A percentile compares a stretch with the other conserved stretches of the same genome.
These are phyloP conservation scores for Belonocnema kinseyi DNA, from an alignment of 1,140 invertebrate genomes.

Conservation along the genomic window DNA sequence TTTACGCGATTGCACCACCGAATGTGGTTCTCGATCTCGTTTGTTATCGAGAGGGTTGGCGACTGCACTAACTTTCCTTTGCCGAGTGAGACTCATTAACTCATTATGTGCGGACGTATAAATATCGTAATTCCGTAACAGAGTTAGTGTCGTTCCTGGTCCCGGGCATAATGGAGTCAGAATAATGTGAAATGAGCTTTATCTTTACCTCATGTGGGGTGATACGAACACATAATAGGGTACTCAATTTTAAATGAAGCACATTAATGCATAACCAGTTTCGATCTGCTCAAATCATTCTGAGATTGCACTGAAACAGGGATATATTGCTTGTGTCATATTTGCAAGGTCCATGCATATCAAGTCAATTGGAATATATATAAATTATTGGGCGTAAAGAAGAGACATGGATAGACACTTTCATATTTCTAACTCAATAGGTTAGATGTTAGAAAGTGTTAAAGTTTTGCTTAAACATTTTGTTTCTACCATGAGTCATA, in stretches of 20 bases:
- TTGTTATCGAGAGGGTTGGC: conserved; percentile 13
- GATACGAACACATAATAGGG: background rate
- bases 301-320: background rate
- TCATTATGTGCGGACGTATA: too few species aligned
- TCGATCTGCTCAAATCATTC: background rate
- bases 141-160: too few species aligned
- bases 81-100: too few species aligned
- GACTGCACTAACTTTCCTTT: background rate
- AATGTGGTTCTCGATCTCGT: background rate
- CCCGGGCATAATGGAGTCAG: too few species aligned
- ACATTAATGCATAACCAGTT: background rate
- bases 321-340: background rate
- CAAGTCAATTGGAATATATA: too few species aligned
- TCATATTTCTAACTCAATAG: background rate
- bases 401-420: background rate
- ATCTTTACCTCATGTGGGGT: background rate
- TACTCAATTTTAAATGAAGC: background rate
- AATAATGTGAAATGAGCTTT: background rate
- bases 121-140: too few species aligned
- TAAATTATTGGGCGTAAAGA: too few species aligned
- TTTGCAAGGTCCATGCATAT: too few species aligned
- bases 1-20: conserved; percentile 8
- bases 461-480: background rate
- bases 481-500: conserved; percentile 2
- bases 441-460: background rate